Conservation (phyloP, 2,888 invertebrate species). For the Eledone cirrhosa region DNA sequence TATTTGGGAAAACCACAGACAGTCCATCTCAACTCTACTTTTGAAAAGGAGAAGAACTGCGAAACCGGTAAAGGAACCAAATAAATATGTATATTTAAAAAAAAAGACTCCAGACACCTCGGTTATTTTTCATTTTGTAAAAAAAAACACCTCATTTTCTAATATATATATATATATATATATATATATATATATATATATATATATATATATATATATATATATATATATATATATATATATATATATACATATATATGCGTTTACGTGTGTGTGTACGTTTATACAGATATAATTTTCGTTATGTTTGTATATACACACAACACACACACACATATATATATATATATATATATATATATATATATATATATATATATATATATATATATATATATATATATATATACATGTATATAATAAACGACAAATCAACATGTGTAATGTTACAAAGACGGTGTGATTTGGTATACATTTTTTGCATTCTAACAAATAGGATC, state of each 20-base stretch:
- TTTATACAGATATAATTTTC: neutral
- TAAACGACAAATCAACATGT: too few species aligned
- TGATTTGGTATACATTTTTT: too few species aligned
- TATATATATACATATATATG: constrained; percentile 19
- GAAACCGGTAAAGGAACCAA: too few species aligned
- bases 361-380: constrained; percentile 12
- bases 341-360: constrained; percentile 12
- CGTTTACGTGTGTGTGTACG: neutral
- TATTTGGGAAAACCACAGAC: too few species aligned
- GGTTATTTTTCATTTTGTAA: too few species aligned
- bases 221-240: neutral
- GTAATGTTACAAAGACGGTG: too few species aligned
- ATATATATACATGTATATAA: too few species aligned
- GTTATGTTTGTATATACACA: neutral
- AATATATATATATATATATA: neutral
- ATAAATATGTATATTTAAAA: neutral
- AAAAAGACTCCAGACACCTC: too few species aligned
- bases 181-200: neutral
- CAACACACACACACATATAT: neutral
- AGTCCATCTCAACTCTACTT: too few species aligned
- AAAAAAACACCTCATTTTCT: too few species aligned
- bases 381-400: neutral
- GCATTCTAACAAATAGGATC: too few species aligned
- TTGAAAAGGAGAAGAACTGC: too few species aligned
- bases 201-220: neutral